Evolutionary conservation across 2,797 vertebrate species (phyloP).

Genomic region (Anableps anableps): DNA sequence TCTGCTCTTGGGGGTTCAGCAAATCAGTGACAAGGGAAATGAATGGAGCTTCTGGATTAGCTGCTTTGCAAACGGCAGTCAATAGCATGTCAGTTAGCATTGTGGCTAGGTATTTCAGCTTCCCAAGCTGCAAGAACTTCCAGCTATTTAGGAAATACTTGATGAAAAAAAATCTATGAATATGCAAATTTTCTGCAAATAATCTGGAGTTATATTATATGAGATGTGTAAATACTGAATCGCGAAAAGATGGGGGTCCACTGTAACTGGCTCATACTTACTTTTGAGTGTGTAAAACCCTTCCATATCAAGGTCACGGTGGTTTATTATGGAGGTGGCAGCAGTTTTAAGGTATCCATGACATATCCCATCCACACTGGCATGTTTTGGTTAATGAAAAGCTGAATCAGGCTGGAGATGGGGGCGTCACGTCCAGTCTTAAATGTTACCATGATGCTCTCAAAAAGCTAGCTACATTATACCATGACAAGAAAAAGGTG

Average conservation of each 20-base stretch:
- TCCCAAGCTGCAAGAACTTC: background rate
- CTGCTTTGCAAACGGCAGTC: too few species aligned
- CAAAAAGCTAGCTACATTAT: background rate
- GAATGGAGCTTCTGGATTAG: too few species aligned
- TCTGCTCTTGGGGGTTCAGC: too few species aligned
- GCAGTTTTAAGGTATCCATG: background rate
- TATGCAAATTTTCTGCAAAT: background rate
- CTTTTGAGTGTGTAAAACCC: background rate
- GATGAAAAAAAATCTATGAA: background rate
- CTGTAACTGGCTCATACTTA: background rate
- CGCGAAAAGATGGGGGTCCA: background rate
- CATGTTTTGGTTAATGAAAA: background rate
- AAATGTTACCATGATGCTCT: background rate
- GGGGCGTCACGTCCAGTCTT: background rate
- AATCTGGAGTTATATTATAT: background rate
- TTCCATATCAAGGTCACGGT: background rate
- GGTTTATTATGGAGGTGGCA: background rate
- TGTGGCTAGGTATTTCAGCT: too few species aligned
- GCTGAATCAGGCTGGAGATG: background rate
- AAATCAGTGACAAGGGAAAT: too few species aligned
- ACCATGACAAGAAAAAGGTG: constrained; percentile 3
- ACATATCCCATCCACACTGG: background rate
- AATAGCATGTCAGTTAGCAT: too few species aligned
- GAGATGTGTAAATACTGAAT: background rate
- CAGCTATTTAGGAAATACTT: background rate